These are phyloP conservation scores for Aphelenchoides avenae DNA, from an alignment of 1,140 invertebrate species.

Conservation along the genomic window DNA sequence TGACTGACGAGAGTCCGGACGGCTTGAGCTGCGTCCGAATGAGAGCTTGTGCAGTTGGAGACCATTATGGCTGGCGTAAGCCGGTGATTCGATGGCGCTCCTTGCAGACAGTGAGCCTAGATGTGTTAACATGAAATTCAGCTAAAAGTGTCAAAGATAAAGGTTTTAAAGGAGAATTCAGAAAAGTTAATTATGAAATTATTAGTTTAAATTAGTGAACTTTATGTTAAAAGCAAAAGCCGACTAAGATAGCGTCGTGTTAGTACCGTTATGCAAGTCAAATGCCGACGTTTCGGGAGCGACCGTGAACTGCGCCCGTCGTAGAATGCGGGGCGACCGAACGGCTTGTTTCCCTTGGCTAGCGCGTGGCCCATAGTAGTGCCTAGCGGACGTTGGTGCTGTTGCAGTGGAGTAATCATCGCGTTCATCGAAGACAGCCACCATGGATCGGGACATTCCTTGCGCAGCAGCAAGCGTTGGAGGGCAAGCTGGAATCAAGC, in stretches of 20 bases:
- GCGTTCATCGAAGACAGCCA: slow-evolving; percentile 9
- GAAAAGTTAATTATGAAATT: slow-evolving; percentile 11
- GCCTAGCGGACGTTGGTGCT: too few species aligned
- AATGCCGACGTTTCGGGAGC: too few species aligned
- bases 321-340: not conserved
- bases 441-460: slow-evolving; percentile 35
- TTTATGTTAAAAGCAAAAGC: slow-evolving; percentile 1
- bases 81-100: not conserved
- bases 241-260: not conserved
- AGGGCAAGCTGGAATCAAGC: not conserved
- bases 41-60: slow-evolving; percentile 36
- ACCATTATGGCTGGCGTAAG: slow-evolving; percentile 12
- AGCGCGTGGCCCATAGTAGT: slow-evolving; percentile 10
- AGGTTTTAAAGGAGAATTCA: not conserved
- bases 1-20: slow-evolving; percentile 2
- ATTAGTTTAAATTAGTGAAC: not conserved
- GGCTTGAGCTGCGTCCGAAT: not conserved
- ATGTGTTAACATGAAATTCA: not conserved
- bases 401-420: too few species aligned
- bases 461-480: not conserved
- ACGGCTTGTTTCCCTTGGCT: slow-evolving; percentile 1
- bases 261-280: slow-evolving; percentile 12
- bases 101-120: slow-evolving; percentile 25
- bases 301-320: slow-evolving; percentile 1
- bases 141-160: slow-evolving; percentile 1